Evolutionary conservation across 64 coral and sea anemone species (phyloP), one percentile per base, ranked within the genome.

Genomic region (Catalaphyllia jardinei): DNA sequence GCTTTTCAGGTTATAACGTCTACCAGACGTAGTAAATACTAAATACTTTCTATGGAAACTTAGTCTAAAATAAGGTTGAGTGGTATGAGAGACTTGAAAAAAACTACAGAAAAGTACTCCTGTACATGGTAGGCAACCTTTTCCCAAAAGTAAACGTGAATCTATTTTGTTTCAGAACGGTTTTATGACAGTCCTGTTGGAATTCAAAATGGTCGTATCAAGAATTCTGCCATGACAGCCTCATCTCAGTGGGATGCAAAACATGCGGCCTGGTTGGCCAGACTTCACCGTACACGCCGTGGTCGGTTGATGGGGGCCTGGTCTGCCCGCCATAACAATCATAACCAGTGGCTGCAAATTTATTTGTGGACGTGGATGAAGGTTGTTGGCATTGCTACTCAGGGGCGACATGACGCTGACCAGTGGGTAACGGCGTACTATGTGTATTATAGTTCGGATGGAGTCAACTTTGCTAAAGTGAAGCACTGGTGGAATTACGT

Each of bases 341-440:
- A 87, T 29, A 86, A 93, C 1, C 76, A 96, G 22, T 96, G 88
- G 64, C 29, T 96, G 28, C 91, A 96, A 72, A 52, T 96, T 8
- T 77, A 96, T 76, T 60, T 96, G 78, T 91, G 94, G 55, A 85
- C 76, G 30, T 79, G 87, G 71, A 83, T 83, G 31, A 86, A 86
- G 38, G 71, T 96, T 19, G 87, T 63, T 1, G 61, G 87, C 9
- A 81, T 96, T 49, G 91, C 87, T 7, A 96, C 91, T 1, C 94
- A 96, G 62, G 94, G 94, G 49, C 87, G 91, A 67, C 72, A 85
- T 18, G 86, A 96, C 54, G 79, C 94, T 67, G 88, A 74, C 13
- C 91, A 96, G 29, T 96, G 91, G 91, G 88, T 96, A 0, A 77
- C 71, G 52, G 79, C 72, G 64, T 96, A 82, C 50, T 93, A 92